Evolutionary conservation across 1,140 invertebrate species (phyloP), one percentile per base, ranked within the genome.

Genomic region (Drosophila gunungcola): DNA sequence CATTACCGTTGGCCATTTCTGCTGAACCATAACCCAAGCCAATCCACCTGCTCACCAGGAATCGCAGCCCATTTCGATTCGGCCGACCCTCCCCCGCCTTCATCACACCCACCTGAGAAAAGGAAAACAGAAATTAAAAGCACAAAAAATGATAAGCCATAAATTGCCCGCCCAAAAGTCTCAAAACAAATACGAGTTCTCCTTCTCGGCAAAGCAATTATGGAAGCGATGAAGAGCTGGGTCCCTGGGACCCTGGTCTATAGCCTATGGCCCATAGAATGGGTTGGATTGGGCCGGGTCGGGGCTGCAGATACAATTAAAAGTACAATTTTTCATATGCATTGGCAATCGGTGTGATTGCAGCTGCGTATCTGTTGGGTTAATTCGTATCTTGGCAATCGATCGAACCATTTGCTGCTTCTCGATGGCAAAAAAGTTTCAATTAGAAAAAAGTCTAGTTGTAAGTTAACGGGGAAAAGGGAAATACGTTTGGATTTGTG

Each of bases 371-470:
- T 73, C 81, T 72, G 68, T 58, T 73, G 64, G 68, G 62, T 78
- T 89, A 89, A 88, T 79, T 89, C 70, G 70, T 89, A 86, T 86
- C 82, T 58, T 46, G 45, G 52, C 79, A 79, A 79, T 83, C 72
- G 84, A 86, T 89, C 69, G 74, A 78, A 39, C 54, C 41, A 62
- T 57, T 67, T 69, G 56, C 72, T 21, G 54, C 46, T 67, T 51
- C 39, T 48, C 29, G 65, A 70, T 49, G 39, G 46, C 13, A 42
- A 25, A 38, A 60, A 41, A 61, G 53, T 79, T 83, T 82, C 75
- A 82, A 82, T 82, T 83, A 63, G 79, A 64, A 81, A 79, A 70
- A 70, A 70, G 60, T 58, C 75, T 81, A 76, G 67, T 72, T 60
- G 53, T 61, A 39, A 21, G 41, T 32, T 29, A 46, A 27, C 5